phyloP scores from a whole-genome alignment of 2,797 vertebrate species.

The Peromyscus aztecus region DNA sequence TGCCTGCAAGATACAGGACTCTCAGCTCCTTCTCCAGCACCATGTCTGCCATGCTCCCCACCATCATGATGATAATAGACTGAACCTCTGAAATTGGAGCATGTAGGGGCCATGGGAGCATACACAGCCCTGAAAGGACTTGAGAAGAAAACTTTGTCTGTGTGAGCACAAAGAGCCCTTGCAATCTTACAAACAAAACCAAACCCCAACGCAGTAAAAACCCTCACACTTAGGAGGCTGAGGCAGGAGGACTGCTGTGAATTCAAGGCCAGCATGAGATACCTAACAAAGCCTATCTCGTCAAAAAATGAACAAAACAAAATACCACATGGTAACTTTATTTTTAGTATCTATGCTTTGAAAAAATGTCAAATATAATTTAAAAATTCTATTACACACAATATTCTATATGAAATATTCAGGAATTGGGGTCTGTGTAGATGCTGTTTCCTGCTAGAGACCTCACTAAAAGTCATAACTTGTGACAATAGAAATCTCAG shows the following conservation, averaged over 20 bases:
- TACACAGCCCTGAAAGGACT: not conserved
- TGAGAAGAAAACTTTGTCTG: not conserved
- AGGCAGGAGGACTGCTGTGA: not conserved
- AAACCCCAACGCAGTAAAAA: not conserved
- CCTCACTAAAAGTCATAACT: not conserved
- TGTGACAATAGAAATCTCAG: not conserved
- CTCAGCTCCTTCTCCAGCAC: too few relatives aligned
- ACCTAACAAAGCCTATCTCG: not conserved
- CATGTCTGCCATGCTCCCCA: too few relatives aligned
- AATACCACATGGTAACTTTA: not conserved
- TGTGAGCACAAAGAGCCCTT: slow-evolving; percentile 6
- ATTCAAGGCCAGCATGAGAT: not conserved
- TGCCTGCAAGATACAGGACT: too few relatives aligned
- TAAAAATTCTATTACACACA: not conserved
- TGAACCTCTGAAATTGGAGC: not conserved
- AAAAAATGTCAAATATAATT: not conserved
- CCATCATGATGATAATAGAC: too few relatives aligned
- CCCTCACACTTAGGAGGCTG: not conserved
- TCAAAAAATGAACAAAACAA: not conserved
- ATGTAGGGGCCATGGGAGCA: not conserved
- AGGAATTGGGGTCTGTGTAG: not conserved
- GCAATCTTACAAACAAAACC: not conserved
- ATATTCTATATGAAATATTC: slow-evolving; percentile 1
- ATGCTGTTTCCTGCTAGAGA: not conserved
- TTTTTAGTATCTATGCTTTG: slow-evolving; percentile 35